phyloP scores from a whole-genome alignment of 2,113 vertebrate genomes.

The Microtus montanus region DNA sequence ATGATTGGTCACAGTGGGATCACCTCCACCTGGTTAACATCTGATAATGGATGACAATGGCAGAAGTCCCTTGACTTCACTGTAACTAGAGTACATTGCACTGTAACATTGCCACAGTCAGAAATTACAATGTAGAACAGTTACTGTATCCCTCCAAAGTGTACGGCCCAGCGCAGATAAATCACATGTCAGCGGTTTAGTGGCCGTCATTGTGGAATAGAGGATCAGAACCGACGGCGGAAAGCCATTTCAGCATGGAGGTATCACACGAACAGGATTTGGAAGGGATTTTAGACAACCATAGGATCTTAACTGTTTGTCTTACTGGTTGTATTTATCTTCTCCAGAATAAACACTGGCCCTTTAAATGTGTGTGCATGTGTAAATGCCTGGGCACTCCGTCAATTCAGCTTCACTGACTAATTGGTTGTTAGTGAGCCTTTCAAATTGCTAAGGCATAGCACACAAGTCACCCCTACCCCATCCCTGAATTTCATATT shows the following conservation, averaged over 20 bases:
- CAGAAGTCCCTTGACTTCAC: constrained; percentile 20
- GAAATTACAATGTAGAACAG: neutral
- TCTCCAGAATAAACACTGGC: neutral
- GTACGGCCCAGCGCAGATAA: neutral
- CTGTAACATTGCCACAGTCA: neutral
- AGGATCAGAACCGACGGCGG: neutral
- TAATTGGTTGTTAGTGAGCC: neutral
- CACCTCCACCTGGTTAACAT: constrained; percentile 52
- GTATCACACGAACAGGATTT: neutral
- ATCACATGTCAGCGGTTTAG: neutral
- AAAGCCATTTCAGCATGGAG: neutral
- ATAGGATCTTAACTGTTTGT: neutral
- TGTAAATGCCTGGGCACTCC: neutral
- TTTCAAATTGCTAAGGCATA: neutral
- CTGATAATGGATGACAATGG: neutral
- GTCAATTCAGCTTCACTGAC: neutral
- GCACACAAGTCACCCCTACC: no score
- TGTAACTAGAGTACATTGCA: neutral
- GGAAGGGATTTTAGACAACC: neutral
- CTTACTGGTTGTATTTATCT: neutral
- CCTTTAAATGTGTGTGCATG: neutral
- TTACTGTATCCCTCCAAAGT: neutral
- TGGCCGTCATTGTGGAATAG: neutral
- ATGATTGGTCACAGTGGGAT: constrained; percentile 28
- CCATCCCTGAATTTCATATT: neutral